Conservation (phyloP, 2,797 vertebrate species). For the Nasua narica region DNA sequence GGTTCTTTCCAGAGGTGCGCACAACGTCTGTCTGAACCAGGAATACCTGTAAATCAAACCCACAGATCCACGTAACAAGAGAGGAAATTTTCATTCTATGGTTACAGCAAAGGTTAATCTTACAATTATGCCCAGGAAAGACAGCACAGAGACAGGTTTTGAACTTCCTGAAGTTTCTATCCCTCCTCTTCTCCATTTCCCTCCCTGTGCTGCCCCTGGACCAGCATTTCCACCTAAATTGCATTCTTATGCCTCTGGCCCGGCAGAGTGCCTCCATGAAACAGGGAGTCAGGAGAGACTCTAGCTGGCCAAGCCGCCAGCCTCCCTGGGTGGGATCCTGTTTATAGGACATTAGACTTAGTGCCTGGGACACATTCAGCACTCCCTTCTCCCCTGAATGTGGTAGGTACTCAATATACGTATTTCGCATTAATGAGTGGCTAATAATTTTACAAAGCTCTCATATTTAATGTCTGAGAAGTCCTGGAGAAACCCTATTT, state of each 20-base stretch:
- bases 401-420: background rate
- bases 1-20: background rate
- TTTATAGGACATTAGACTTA: background rate
- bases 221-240: background rate
- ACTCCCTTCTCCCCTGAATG: too few species aligned
- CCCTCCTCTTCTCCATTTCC: background rate
- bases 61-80: background rate
- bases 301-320: background rate
- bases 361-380: too few species aligned
- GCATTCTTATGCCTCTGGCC: background rate
- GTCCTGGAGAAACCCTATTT: background rate
- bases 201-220: fast-evolving
- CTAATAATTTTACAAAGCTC: background rate
- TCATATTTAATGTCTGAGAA: background rate
- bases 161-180: background rate
- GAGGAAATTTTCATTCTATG: background rate
- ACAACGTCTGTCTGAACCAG: background rate
- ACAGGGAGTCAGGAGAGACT: too few species aligned
- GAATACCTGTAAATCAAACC: background rate
- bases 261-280: background rate
- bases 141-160: background rate
- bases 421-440: background rate
- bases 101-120: background rate
- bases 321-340: fast-evolving
- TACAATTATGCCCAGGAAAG: background rate